phyloP scores from a whole-genome alignment of 2,113 vertebrate genomes.

The Cnemophilus loriae region DNA sequence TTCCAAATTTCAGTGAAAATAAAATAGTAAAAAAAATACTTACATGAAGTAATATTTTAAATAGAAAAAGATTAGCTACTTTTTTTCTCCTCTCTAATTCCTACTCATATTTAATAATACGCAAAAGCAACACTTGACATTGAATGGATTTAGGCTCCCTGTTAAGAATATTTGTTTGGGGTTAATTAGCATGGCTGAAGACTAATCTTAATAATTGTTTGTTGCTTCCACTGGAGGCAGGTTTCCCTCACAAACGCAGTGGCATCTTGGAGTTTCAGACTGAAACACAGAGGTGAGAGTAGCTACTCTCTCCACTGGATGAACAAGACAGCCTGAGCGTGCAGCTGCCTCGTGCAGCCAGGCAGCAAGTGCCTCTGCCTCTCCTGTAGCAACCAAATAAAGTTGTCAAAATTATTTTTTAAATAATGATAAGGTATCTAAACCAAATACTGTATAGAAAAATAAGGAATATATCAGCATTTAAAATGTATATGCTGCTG shows the following conservation, averaged over 20 bases:
- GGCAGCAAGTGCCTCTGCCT: not conserved
- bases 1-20: not conserved
- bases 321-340: not conserved
- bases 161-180: conserved; percentile 52
- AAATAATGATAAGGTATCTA: conserved; percentile 61
- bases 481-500: conserved; percentile 57
- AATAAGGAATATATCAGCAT: conserved; percentile 58
- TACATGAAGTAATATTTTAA: conserved; percentile 12
- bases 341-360: not conserved
- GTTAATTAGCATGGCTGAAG: conserved; percentile 65
- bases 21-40: not conserved
- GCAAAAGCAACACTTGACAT: conserved; percentile 34
- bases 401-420: conserved; percentile 70
- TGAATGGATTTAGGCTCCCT: conserved; percentile 56
- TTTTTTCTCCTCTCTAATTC: not conserved
- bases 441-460: conserved; percentile 50
- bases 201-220: conserved; percentile 70
- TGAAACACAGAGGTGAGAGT: conserved; percentile 46
- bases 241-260: conserved; percentile 61
- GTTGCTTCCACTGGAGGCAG: conserved; percentile 71
- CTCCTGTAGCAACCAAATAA: conserved; percentile 51
- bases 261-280: conserved; percentile 60
- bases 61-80: not conserved
- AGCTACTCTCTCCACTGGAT: not conserved
- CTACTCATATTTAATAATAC: conserved; percentile 46